These are phyloP conservation scores for Sparus aurata DNA, from an alignment of 2,797 vertebrate genomes.

Conservation along the genomic window DNA sequence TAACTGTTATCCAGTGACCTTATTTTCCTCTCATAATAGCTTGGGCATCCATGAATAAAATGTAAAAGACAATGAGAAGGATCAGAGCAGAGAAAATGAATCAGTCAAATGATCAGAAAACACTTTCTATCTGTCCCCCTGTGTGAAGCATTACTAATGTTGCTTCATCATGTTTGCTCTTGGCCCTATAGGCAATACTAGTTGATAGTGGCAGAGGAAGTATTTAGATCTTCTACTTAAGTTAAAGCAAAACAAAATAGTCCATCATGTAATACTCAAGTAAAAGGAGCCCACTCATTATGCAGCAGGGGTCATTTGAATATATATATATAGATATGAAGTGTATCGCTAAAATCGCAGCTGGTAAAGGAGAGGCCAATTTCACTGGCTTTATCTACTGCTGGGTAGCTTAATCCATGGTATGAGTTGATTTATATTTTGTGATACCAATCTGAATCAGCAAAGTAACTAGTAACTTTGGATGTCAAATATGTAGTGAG, in stretches of 20 bases:
- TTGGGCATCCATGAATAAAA: not conserved
- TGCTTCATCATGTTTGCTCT: not conserved
- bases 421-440: not conserved
- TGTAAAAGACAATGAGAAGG: not conserved
- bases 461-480: too few relatives aligned
- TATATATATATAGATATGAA: not conserved
- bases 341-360: not conserved
- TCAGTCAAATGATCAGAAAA: not conserved
- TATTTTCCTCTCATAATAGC: too few relatives aligned
- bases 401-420: not conserved
- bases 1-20: too few relatives aligned
- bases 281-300: not conserved
- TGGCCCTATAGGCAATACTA: not conserved
- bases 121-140: not conserved
- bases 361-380: not conserved
- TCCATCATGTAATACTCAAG: not conserved
- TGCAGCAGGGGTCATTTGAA: not conserved
- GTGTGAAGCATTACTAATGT: not conserved
- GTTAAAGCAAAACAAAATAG: not conserved
- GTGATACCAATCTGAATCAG: not conserved
- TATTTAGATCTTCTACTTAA: not conserved
- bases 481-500: not conserved
- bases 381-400: not conserved
- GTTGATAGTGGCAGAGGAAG: not conserved
- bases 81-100: not conserved